Conservation (phyloP, 2,113 vertebrate species). For the Python bivittatus region DNA sequence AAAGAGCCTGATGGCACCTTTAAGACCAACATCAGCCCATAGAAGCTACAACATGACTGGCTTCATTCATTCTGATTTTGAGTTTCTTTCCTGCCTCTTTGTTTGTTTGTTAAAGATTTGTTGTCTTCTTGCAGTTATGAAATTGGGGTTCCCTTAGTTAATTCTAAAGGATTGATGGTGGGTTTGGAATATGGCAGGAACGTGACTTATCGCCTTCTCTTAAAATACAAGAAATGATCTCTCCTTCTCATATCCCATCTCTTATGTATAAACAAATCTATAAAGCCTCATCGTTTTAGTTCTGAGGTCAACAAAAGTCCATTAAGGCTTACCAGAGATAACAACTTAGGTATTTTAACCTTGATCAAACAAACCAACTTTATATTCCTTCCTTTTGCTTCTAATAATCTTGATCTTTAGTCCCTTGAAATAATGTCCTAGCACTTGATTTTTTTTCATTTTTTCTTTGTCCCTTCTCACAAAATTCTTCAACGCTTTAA, state of each 20-base stretch:
- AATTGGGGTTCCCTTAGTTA: background rate
- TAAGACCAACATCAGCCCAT: background rate
- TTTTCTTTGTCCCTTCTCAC: background rate
- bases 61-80: background rate
- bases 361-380: background rate
- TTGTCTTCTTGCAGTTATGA: background rate
- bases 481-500: background rate
- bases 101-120: background rate
- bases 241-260: background rate
- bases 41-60: no score
- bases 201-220: background rate
- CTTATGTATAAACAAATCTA: background rate
- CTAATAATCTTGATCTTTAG: background rate
- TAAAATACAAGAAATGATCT: background rate
- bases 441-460: background rate
- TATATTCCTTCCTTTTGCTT: background rate
- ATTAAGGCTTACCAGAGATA: background rate
- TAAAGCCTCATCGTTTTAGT: background rate
- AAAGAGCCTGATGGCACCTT: background rate
- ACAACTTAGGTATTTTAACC: background rate
- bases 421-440: background rate
- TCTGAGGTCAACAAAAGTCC: background rate
- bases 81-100: background rate
- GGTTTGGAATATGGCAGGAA: background rate
- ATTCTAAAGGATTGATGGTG: accelerated